Conservation (phyloP, 2,797 vertebrate genomes). For the Rhinophrynus dorsalis region DNA sequence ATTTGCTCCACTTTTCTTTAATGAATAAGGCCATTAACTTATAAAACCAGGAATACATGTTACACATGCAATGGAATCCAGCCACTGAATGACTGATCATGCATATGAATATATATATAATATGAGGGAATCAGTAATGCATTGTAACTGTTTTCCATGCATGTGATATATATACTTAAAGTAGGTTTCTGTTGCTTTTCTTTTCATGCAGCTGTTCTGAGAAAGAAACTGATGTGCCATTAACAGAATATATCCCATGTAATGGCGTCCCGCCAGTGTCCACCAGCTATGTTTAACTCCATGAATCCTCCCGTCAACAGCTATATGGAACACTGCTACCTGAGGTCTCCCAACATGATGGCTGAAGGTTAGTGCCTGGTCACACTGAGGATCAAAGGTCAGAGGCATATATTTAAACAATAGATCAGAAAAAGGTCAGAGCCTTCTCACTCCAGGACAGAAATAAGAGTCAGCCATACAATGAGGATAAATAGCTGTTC, state of each 20-base stretch:
- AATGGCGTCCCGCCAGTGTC: conserved; percentile 57
- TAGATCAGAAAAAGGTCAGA: background rate
- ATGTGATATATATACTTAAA: background rate
- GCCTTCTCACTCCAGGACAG: background rate
- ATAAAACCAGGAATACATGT: too few relatives aligned
- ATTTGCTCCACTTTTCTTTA: too few relatives aligned
- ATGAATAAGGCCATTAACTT: too few relatives aligned
- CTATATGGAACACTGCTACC: conserved; percentile 86
- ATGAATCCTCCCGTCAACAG: conserved; percentile 72
- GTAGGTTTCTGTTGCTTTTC: background rate
- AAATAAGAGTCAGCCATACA: background rate
- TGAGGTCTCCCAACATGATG: conserved; percentile 75
- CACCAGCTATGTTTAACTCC: conserved; percentile 82
- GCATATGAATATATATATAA: too few relatives aligned
- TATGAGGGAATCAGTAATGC: too few relatives aligned
- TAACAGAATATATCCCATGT: conserved; percentile 61
- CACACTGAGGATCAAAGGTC: background rate
- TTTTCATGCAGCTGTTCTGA: background rate
- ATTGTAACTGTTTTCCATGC: too few relatives aligned
- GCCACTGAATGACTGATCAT: too few relatives aligned
- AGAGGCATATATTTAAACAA: background rate
- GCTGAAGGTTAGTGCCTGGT: conserved; percentile 75
- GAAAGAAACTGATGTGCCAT: conserved; percentile 61
- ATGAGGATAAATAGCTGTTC: background rate
- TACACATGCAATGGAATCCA: too few relatives aligned